Percentiles rank a stretch among this genome's conserved stretches.
These are phyloP conservation scores for Notarius quadriscutis DNA, from an alignment of 2,113 vertebrate genomes.

Conservation along the genomic window DNA sequence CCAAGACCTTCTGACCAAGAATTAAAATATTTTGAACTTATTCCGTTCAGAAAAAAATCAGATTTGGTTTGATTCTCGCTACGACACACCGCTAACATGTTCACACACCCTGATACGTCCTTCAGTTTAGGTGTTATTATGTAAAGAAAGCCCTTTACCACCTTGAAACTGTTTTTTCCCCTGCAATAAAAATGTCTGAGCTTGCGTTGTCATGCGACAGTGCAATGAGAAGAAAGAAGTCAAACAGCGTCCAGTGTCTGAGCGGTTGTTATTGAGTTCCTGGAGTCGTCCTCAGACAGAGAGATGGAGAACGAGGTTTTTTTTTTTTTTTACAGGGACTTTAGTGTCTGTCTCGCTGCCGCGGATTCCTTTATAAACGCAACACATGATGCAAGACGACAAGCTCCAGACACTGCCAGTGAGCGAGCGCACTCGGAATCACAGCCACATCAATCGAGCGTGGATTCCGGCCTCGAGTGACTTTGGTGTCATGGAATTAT, in stretches of 20 bases:
- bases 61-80: neutral
- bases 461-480: conserved; percentile 28
- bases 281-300: conserved; percentile 20
- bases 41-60: neutral
- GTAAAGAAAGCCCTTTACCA: neutral
- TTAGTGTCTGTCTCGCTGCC: conserved; percentile 42
- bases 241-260: neutral
- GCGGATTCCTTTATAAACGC: conserved; percentile 30
- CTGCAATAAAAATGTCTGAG: neutral
- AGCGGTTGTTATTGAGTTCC: neutral
- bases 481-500: conserved; percentile 41
- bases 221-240: neutral
- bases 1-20: no score
- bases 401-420: conserved; percentile 23
- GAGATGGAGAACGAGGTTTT: conserved; percentile 20
- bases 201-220: neutral
- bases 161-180: neutral
- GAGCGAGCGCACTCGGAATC: conserved; percentile 10
- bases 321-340: conserved; percentile 27
- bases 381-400: conserved; percentile 29
- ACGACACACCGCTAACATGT: neutral
- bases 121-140: neutral
- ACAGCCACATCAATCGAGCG: conserved; percentile 23
- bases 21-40: no score
- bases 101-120: neutral